phyloP scores from a whole-genome alignment of 2,888 invertebrate species.

The Dusona sp. region DNA sequence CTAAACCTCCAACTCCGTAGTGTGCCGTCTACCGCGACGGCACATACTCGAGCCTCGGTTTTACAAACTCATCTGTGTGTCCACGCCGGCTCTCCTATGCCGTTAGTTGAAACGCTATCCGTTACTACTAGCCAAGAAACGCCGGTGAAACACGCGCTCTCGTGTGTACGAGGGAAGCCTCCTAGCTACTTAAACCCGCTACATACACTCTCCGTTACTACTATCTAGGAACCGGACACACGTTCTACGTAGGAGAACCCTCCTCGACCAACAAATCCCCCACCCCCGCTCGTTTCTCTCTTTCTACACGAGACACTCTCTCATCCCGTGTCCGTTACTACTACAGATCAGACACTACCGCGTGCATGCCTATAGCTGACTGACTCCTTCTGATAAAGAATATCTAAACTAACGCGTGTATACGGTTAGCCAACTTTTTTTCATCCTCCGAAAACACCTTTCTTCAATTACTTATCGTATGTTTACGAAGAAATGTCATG shows the following conservation, averaged over 20 bases:
- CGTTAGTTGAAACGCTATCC: conserved; percentile 51
- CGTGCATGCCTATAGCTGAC: background rate
- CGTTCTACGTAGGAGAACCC: conserved; percentile 19
- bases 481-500: background rate
- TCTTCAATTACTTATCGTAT: background rate
- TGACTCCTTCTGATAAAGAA: background rate
- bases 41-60: background rate
- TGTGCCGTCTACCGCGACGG: background rate
- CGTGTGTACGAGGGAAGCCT: conserved; percentile 9
- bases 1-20: background rate
- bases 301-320: conserved; percentile 34
- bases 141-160: conserved; percentile 26
- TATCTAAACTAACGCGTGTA: background rate
- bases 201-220: conserved; percentile 57
- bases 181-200: conserved; percentile 34
- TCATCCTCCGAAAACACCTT: background rate
- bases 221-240: conserved; percentile 56
- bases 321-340: conserved; percentile 50
- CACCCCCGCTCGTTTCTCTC: background rate
- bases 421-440: background rate
- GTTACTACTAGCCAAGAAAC: conserved; percentile 59
- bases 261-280: conserved; percentile 11
- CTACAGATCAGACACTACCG: conserved; percentile 13
- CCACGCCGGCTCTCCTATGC: conserved; percentile 8
- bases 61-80: background rate